These are phyloP conservation scores for Ethmia dodecea DNA, from an alignment of 2,888 invertebrate species.

Conservation along the genomic window DNA sequence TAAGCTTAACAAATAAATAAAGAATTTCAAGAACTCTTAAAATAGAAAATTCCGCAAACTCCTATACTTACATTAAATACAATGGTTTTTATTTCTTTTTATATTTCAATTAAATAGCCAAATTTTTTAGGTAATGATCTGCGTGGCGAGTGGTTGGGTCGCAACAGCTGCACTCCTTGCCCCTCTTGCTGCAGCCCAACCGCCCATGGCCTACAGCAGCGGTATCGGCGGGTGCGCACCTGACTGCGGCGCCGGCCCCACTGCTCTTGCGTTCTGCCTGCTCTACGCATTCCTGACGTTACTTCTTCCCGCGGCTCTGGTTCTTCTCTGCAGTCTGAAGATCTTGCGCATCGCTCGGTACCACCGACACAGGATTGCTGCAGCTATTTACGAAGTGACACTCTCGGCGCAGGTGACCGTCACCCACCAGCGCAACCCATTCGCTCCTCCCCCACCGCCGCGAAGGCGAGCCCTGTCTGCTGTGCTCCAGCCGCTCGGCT, in stretches of 20 bases:
- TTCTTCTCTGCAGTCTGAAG: constrained; percentile 85
- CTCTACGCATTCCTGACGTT: constrained; percentile 81
- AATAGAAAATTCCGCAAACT: no score
- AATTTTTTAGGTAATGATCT: constrained; percentile 79
- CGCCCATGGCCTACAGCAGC: constrained; percentile 53
- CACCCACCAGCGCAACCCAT: constrained; percentile 88
- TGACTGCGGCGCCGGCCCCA: constrained; percentile 79
- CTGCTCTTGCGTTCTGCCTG: constrained; percentile 81
- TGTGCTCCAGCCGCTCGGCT: constrained; percentile 84
- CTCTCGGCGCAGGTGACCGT: constrained; percentile 90
- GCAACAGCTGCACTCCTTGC: constrained; percentile 79
- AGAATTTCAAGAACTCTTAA: no score
- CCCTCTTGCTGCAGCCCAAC: constrained; percentile 79
- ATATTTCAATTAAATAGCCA: no score
- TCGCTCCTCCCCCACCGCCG: constrained; percentile 83
- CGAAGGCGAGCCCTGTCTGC: constrained; percentile 80
- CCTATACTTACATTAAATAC: no score
- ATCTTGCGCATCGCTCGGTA: constrained; percentile 82
- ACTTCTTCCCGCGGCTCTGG: constrained; percentile 81
- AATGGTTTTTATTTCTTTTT: no score
- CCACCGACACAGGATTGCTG: constrained; percentile 89
- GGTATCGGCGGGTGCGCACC: constrained; percentile 82
- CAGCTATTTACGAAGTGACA: constrained; percentile 91
- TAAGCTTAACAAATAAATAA: no score
- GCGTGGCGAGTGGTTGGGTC: constrained; percentile 83